Evolutionary conservation across 2,888 invertebrate species (phyloP), one percentile per base, ranked within the genome.

Genomic region (Lacanobia oleracea): DNA sequence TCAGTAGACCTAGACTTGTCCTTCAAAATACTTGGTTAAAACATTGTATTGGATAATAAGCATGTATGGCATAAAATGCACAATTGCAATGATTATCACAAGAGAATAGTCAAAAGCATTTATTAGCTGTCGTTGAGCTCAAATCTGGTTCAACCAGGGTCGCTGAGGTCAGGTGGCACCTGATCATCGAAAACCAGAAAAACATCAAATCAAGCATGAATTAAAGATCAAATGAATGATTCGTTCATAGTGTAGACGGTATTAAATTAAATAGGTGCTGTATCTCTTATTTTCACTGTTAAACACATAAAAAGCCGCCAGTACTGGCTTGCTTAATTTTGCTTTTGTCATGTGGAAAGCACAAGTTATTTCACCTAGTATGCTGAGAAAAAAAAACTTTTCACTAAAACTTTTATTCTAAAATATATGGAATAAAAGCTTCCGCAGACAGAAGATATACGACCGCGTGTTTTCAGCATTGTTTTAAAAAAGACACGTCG

Each of bases 151-250:
- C 64, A 68, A 65, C 61, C 27, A 23, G 68, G 76, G 67, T 80
- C 65, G 33, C n/a, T 45, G 51, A 71, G 76, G 54, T 71, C 79
- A 67, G 50, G 8, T 64, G 51, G 62, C 67, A 70, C 62, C 50
- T 71, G 54, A 63, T 60, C 56, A 63, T n/a, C 40, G 21, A 73
- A 70, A 81, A 76, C 66, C 57, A 66, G 81, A 65, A 81, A 63
- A 71, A 68, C 71, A 48, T 51, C 64, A 56, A 72, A 54, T 64
- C 45, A 67, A 60, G 60, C 61, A 79, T 68, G 50, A 72, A 72
- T 67, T 71, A 72, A 67, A 43, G 27, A 4, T 50, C 16, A 21
- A 27, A 68, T 68, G 68, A 73, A 72, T 77, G 50, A 62, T 27
- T 59, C 21, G 51, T 62, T 48, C 40, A 33, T 48, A 53, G 33